phyloP scores from a whole-genome alignment of 2,888 invertebrate genomes.

The Eilema depressum region DNA sequence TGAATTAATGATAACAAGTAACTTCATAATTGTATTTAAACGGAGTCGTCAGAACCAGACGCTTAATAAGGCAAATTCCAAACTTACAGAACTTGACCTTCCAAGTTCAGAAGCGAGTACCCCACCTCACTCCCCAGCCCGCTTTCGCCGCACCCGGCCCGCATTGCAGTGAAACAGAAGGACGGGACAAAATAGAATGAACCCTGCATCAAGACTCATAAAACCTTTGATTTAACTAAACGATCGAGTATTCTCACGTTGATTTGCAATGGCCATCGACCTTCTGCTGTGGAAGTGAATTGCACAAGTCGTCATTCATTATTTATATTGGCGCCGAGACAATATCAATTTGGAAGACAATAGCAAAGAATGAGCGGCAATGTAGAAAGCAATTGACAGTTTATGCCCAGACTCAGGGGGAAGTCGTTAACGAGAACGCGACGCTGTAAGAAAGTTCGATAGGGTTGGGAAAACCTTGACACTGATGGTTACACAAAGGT shows the following conservation, averaged over 20 bases:
- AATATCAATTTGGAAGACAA: slow-evolving; percentile 59
- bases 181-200: slow-evolving; percentile 67
- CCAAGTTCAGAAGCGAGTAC: slow-evolving; percentile 73
- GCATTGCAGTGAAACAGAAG: slow-evolving; percentile 83
- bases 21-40: slow-evolving; percentile 47
- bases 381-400: slow-evolving; percentile 55
- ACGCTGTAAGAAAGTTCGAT: slow-evolving; percentile 62
- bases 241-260: slow-evolving; percentile 43
- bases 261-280: slow-evolving; percentile 52
- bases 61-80: slow-evolving; percentile 68
- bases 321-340: slow-evolving; percentile 39
- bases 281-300: slow-evolving; percentile 48
- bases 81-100: slow-evolving; percentile 81
- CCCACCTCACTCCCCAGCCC: slow-evolving; percentile 55
- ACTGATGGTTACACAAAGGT: slow-evolving; percentile 65
- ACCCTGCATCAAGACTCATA: slow-evolving; percentile 59
- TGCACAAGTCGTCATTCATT: slow-evolving; percentile 48
- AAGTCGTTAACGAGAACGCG: slow-evolving; percentile 57
- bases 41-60: slow-evolving; percentile 60
- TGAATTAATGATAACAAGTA: slow-evolving; percentile 25
- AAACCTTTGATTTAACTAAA: slow-evolving; percentile 53
- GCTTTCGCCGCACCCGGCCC: slow-evolving; percentile 65
- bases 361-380: slow-evolving; percentile 49
- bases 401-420: slow-evolving; percentile 54
- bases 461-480: slow-evolving; percentile 70